Base-by-base conservation (phyloP, 2,113 vertebrate genomes). In the Rhea pennata region DNA sequence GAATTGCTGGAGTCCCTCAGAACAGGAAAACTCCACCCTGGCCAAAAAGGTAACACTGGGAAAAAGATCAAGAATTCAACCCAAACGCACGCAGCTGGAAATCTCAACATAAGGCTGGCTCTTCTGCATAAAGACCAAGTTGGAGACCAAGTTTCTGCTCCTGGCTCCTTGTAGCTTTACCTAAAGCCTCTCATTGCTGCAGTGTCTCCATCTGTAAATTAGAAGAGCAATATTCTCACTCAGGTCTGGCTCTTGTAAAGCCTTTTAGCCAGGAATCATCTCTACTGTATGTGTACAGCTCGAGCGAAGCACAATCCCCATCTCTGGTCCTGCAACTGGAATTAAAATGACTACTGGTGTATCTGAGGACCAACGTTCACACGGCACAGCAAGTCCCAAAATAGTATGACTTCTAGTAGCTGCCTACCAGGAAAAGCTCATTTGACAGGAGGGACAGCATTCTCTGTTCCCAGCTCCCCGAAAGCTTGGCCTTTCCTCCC, bases 1-100 rank as follows among this genome's bases (percentile, higher is more conserved):
- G 93, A 95, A 93, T 88, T 10, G 50, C 69, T 72, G 29, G 54
- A 93, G 53, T 87, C 58, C 36, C 78, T 91, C 78, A 64, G 90
- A 97, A 94, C 78, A 92, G 84, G 92, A 88, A 90, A 94, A 78
- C 88, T 86, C 87, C 95, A 96, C 79, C 90, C 84, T 93, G 48
- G 67, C 80, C 91, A 93, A 85, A 96, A 94, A 95, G 94, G 84
- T 94, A 93, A 95, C 71, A 15, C 59, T 72, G 69, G 94, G 94
- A 93, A 90, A 88, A 84, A 92, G 50, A 96, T 77, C 88, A 96
- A 91, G 88, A 92, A 96, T 94, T 92, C 75, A 83, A 56, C 62
- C 84, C 73, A 93, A 95, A 92, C 7, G 31, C 74, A 58, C 73
- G 75, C 93, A 96, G 93, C 87, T 95, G 95, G 92, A 90, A 87